phyloP scores from a whole-genome alignment of 1,140 invertebrate genomes.

The Neuroterus valhalla region DNA sequence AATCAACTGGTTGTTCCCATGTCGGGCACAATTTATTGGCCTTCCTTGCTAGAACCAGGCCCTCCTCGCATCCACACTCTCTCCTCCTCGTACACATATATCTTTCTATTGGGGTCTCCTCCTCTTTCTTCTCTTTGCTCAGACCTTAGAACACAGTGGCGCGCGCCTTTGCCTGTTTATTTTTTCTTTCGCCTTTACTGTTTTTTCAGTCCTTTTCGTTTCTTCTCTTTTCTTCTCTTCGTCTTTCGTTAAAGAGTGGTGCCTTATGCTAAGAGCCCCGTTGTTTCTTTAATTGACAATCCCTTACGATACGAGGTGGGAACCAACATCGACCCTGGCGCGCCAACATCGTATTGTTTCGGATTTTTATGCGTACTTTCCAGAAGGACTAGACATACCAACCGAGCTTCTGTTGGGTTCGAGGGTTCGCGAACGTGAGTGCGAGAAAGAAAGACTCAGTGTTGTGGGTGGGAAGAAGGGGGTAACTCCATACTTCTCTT shows the following conservation, averaged over 20 bases:
- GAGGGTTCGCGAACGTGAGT: slow-evolving; percentile 7
- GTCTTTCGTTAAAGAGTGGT: slow-evolving; percentile 25
- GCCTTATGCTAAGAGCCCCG: slow-evolving; percentile 51
- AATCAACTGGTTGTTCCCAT: slow-evolving; percentile 51
- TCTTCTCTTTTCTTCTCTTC: slow-evolving; percentile 16
- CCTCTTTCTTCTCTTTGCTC: slow-evolving; percentile 43
- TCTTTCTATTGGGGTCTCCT: slow-evolving; percentile 32
- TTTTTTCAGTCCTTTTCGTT: slow-evolving; percentile 31
- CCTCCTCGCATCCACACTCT: slow-evolving; percentile 44
- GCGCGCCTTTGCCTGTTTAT: slow-evolving; percentile 34
- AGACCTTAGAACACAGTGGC: slow-evolving; percentile 32
- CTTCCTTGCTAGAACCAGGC: slow-evolving; percentile 33
- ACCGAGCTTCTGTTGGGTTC: slow-evolving; percentile 33
- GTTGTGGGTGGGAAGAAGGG: background rate
- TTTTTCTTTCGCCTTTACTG: slow-evolving; percentile 44
- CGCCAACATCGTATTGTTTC: slow-evolving; percentile 59
- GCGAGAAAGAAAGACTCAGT: slow-evolving; percentile 26
- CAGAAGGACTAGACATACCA: slow-evolving; percentile 45
- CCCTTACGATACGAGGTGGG: slow-evolving; percentile 54
- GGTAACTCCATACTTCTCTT: slow-evolving; percentile 29
- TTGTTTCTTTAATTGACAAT: slow-evolving; percentile 64
- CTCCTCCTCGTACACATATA: slow-evolving; percentile 29
- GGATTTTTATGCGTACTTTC: slow-evolving; percentile 52
- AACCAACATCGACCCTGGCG: slow-evolving; percentile 58
- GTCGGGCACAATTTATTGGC: slow-evolving; percentile 56